Evolutionary conservation across 37 sponge, comb jelly and placozoan genomes (phyloP), one percentile per base, ranked within the genome.

Genomic region (Agelas oroides): DNA sequence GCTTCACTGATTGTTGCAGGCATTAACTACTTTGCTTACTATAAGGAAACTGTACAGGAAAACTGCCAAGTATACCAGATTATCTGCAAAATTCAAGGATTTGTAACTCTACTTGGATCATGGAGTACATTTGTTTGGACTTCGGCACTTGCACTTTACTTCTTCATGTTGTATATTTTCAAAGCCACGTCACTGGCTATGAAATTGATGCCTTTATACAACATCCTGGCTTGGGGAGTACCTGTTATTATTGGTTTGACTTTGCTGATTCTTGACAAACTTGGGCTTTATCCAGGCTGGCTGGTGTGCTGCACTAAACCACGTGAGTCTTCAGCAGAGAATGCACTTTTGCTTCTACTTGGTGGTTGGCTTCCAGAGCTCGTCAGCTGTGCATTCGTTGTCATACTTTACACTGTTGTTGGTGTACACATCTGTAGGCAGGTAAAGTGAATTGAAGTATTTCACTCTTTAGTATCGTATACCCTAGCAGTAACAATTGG

Each of bases 111-210:
- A 13, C 30, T 40, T 25, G 78, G 79, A 11, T 68, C 84, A 14
- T 52, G 83, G 56, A 34, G 25, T 24, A 84, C 85, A 53, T 88
- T 92, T 53, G 72, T 87, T 1, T 92, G 92, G 92, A 92, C 89
- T 1, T 23, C 60, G 18, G 58, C 60, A 18, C 70, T 92, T n/a
- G 92, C 88, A 18, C 14, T 88, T 59, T 77, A 88, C 55, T 66
- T 92, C 31, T 16, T 25, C 17, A 34, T 75, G 23, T 59, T 66
- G 17, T 32, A 61, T 20, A 68, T 39, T 5, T 20, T 77, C 23
- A 46, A 56, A 0, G 38, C 35, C n/a, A 57, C 41, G 27, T 36
- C 11, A 0, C 70, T 80, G 67, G 68, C 80, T 28, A 27, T 33
- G 15, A 66, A 71, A 35, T 36, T 87, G 58, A 55, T 87, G 75